phyloP scores from a whole-genome alignment of 2,797 vertebrate genomes.

The Esox lucius region DNA sequence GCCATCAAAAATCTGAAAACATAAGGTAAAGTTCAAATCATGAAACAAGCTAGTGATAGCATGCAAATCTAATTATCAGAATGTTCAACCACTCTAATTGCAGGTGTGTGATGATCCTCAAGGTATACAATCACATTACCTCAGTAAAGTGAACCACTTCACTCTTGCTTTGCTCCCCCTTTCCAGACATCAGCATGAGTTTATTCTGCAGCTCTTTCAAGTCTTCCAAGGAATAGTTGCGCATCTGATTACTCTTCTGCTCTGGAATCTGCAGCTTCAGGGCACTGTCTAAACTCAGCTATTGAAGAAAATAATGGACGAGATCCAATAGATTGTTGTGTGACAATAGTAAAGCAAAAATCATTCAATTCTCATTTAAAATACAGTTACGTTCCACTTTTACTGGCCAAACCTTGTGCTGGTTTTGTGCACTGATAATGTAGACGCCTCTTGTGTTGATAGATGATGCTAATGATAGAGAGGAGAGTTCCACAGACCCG shows the following conservation, averaged over 20 bases:
- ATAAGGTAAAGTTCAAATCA: neutral
- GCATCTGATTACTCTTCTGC: constrained; percentile 56
- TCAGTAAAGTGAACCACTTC: constrained; percentile 92
- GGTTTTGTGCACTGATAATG: constrained; percentile 73
- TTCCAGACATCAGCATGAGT: constrained; percentile 96
- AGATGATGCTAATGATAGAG: constrained; percentile 86
- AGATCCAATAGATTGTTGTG: neutral
- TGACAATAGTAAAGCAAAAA: neutral
- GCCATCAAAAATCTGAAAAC: constrained; percentile 83
- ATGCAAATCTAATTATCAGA: neutral
- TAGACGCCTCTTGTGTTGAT: constrained; percentile 91
- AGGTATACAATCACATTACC: constrained; percentile 62
- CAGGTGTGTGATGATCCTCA: neutral
- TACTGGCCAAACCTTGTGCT: constrained; percentile 38
- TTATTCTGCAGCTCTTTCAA: constrained; percentile 93
- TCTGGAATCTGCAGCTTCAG: constrained; percentile 78
- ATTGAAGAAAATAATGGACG: constrained; percentile 23
- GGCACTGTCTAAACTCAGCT: constrained; percentile 83
- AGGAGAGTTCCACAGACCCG: constrained; percentile 93
- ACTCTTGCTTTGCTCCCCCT: constrained; percentile 83
- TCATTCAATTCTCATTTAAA: neutral
- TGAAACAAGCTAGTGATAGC: neutral
- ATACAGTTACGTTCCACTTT: neutral
- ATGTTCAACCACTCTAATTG: neutral
- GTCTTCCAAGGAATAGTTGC: constrained; percentile 84